These are phyloP conservation scores for Mus caroli DNA, from an alignment of 2,797 vertebrate species.

Conservation along the genomic window DNA sequence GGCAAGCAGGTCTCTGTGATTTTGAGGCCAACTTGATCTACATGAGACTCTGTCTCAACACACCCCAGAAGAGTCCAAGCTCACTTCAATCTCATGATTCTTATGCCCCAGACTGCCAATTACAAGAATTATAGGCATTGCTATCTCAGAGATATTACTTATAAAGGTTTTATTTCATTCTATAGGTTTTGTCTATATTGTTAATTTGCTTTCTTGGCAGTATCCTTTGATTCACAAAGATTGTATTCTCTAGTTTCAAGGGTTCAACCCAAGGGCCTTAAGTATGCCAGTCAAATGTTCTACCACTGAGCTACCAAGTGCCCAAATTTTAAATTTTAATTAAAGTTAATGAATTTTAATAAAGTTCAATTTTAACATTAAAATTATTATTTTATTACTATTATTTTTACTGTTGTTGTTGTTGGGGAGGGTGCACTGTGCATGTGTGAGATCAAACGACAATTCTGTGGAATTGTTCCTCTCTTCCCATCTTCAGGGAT, in stretches of 20 bases:
- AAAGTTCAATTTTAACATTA: background rate
- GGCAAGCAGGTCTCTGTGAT: background rate
- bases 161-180: background rate
- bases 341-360: slow-evolving; percentile 29
- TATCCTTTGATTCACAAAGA: slow-evolving; percentile 1
- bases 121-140: background rate
- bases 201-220: background rate
- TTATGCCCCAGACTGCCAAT: background rate
- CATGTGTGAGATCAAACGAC: background rate
- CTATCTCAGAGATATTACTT: background rate
- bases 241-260: background rate
- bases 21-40: background rate
- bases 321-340: slow-evolving; percentile 32
- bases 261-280: background rate
- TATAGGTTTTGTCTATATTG: background rate
- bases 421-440: background rate
- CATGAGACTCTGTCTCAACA: background rate
- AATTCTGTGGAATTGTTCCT: background rate
- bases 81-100: background rate
- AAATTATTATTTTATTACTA: background rate
- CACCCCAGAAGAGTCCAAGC: background rate
- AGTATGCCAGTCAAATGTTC: background rate
- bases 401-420: background rate
- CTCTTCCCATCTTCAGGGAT: background rate
- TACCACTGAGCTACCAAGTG: background rate